Conservation (phyloP, 2,113 vertebrate genomes). For the Macroglossus sobrinus region DNA sequence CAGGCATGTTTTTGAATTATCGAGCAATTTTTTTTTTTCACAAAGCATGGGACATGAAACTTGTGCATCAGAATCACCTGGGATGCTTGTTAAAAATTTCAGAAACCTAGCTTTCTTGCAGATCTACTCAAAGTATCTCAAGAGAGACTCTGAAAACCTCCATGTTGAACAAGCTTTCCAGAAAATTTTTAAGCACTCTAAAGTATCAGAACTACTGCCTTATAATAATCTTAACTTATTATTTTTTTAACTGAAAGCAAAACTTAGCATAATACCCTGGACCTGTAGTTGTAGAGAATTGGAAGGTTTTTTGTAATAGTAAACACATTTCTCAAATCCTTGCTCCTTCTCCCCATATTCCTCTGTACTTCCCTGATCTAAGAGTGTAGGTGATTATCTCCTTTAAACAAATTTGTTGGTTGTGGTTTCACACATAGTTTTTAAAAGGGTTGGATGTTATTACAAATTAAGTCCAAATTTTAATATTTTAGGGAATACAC, state of each 20-base stretch:
- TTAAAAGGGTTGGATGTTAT: not conserved
- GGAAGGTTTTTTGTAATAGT: not conserved
- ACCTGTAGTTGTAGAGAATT: not conserved
- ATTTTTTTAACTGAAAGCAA: constrained; percentile 22
- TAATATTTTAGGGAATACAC: not conserved
- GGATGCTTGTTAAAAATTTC: not conserved
- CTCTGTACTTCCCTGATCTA: not conserved
- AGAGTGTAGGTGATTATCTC: not conserved
- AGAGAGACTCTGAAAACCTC: not conserved
- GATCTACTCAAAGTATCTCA: not conserved
- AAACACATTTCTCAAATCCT: constrained; percentile 2
- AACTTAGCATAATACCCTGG: not conserved
- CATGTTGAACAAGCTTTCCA: not conserved
- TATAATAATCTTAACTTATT: constrained; percentile 24
- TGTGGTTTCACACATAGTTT: not conserved
- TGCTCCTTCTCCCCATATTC: not conserved
- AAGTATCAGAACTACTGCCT: not conserved
- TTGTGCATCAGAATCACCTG: not conserved
- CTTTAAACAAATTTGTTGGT: not conserved
- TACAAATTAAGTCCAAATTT: not conserved
- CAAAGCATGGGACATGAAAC: not conserved
- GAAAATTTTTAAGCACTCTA: not conserved
- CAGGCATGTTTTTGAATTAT: not conserved
- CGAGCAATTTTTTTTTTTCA: not conserved
- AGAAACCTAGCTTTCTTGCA: not conserved